phyloP scores from a whole-genome alignment of 1,140 invertebrate species.

The Brachionus plicatilis region DNA sequence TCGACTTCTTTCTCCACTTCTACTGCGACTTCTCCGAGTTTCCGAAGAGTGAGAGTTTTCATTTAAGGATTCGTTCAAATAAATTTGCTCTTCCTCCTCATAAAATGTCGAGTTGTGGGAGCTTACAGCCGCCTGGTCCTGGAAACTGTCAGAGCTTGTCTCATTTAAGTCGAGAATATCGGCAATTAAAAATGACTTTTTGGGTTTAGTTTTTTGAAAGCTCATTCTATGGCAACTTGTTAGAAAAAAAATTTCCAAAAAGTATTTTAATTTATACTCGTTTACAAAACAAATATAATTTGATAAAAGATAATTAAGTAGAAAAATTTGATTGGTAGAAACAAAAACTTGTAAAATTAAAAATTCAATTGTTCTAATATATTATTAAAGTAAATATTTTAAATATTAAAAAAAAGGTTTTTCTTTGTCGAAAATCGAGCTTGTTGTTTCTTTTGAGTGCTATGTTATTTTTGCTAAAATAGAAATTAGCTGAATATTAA shows the following conservation, averaged over 20 bases:
- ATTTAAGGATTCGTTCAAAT: neutral
- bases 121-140: neutral
- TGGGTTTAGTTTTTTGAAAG: conserved; percentile 1
- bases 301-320: neutral
- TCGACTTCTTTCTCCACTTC: neutral
- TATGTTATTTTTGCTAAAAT: conserved; percentile 1
- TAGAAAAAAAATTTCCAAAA: neutral
- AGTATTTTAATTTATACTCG: neutral
- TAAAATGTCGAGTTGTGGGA: neutral
- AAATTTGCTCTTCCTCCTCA: neutral
- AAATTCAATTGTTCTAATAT: conserved; percentile 10
- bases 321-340: conserved; percentile 15
- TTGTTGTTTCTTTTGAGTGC: neutral
- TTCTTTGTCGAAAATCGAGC: neutral
- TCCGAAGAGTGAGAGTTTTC: neutral
- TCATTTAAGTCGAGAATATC: neutral
- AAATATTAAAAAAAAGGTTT: neutral
- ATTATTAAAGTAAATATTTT: conserved; percentile 28
- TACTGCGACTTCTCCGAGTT: neutral
- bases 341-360: neutral
- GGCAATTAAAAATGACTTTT: conserved; percentile 19
- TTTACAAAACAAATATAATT: conserved; percentile 15
- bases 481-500: conserved; percentile 29
- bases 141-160: neutral
- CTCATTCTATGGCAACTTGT: conserved; percentile 3